Evolutionary conservation across 1,140 invertebrate species (phyloP), one percentile per base, ranked within the genome.

Genomic region (Nasonia vitripennis): DNA sequence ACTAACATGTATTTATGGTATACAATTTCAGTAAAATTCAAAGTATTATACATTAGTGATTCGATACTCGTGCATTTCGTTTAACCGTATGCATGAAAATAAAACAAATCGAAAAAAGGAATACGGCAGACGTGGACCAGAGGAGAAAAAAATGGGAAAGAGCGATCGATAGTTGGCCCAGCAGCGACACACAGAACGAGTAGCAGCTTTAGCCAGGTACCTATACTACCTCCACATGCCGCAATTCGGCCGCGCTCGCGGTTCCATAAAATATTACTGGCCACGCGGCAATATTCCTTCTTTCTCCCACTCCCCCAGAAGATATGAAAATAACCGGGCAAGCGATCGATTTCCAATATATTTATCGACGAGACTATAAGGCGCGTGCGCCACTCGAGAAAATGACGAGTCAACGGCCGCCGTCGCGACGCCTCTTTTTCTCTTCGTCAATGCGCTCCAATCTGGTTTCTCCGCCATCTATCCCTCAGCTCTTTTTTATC

Each of bases 201-300:
- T 62, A 17, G 55, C 55, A 62, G 55, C 20, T n/a, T 62, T 62
- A n/a, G 55, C 70, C 34, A 34, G 27, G 70, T 37, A 34, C 70
- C 14, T 73, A 73, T 37, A 37, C 27, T 37, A 37, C 10, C 70
- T 73, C 70, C 70, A 9, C 20, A 17, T 17, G 67, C 67, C 17
- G 23, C 17, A 73, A 73, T 73, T 73, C 70, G 70, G 31, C 70
- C 27, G 23, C 3, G 31, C 70, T 5, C 31, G 27, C 20, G 70
- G 70, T 73, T 31, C 31, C 27, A 73, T 75, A 75, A 75, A 75
- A 75, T 75, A 75, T 75, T 75, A 73, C 70, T 73, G 27, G 34
- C 10, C 34, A 37, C 27, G 34, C 70, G 34, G 70, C 27, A 11
- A 73, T 73, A 73, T 37, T 73, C 70, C 31, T 20, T 73, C 14